Percentiles rank a stretch among this genome's conserved stretches.
Conservation (phyloP, 1,140 invertebrate genomes). For the Heterodera schachtii region DNA sequence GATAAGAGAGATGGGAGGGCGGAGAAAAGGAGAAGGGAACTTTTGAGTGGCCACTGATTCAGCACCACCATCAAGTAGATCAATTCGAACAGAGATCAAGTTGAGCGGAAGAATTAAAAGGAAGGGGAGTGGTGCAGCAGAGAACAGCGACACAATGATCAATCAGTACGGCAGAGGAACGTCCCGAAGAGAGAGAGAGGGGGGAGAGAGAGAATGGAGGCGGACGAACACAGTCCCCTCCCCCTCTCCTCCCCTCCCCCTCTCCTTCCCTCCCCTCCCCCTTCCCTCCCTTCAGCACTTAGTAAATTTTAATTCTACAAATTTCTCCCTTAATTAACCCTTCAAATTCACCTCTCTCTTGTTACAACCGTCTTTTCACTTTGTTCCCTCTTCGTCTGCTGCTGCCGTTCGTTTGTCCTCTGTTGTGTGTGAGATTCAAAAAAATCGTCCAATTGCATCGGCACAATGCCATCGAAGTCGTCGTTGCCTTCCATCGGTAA, state of each 20-base stretch:
- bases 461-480: conserved; percentile 25
- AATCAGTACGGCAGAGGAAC: too few species aligned
- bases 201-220: too few species aligned
- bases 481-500: neutral
- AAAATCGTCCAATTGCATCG: conserved; percentile 13
- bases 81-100: neutral
- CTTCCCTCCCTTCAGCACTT: too few species aligned
- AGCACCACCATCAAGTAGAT: neutral
- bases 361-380: neutral
- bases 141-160: too few species aligned
- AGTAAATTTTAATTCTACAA: too few species aligned
- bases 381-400: neutral
- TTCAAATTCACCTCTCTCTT: neutral
- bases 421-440: neutral
- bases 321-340: too few species aligned
- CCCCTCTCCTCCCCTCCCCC: too few species aligned
- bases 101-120: neutral
- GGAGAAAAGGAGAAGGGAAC: neutral
- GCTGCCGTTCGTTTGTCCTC: conserved; percentile 12
- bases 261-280: too few species aligned
- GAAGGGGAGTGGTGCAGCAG: too few species aligned
- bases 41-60: neutral
- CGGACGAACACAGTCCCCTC: too few species aligned
- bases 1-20: too few species aligned
- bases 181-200: neutral